A percentile compares a stretch with the other conserved stretches of the same genome.
Conservation (phyloP, 2,888 invertebrate genomes). For the Mystacides longicornis region DNA sequence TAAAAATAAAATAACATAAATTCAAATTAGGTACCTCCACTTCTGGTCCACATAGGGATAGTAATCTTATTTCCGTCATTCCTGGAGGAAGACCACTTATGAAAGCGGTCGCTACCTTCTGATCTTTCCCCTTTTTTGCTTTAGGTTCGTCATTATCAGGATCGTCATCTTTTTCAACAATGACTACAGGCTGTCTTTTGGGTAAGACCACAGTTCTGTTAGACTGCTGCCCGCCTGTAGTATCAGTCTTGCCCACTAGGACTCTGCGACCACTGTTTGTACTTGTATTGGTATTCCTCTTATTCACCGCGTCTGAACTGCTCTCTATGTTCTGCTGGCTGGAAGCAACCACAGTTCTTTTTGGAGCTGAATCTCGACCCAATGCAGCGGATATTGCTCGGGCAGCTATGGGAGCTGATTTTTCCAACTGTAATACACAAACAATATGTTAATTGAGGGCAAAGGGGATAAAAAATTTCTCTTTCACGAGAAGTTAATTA, state of each 20-base stretch:
- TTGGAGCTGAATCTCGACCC: slow-evolving; percentile 9
- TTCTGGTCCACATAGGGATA: slow-evolving; percentile 39
- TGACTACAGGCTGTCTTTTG: slow-evolving; percentile 15
- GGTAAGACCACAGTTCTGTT: slow-evolving; percentile 20
- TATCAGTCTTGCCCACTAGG: slow-evolving; percentile 12
- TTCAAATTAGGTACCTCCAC: slow-evolving; percentile 39
- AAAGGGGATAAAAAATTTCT: too few species aligned
- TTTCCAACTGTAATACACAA: slow-evolving; percentile 20
- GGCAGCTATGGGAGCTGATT: slow-evolving; percentile 22
- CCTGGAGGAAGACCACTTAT: slow-evolving; percentile 42
- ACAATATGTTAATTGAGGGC: too few species aligned
- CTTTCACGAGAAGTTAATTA: too few species aligned
- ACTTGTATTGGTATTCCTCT: neutral
- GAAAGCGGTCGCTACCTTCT: slow-evolving; percentile 27
- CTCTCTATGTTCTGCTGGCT: neutral
- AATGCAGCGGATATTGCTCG: slow-evolving; percentile 24
- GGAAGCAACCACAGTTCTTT: slow-evolving; percentile 5
- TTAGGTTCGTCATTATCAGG: slow-evolving; percentile 23
- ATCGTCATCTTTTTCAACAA: slow-evolving; percentile 21
- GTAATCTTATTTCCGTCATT: slow-evolving; percentile 42
- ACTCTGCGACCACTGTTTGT: slow-evolving; percentile 5
- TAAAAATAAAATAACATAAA: slow-evolving; percentile 3
- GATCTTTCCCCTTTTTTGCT: slow-evolving; percentile 1
- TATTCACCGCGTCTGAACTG: neutral
- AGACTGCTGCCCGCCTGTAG: neutral